These are phyloP conservation scores for Coecobrya sp. DNA, from an alignment of 2,888 invertebrate species.

Conservation along the genomic window DNA sequence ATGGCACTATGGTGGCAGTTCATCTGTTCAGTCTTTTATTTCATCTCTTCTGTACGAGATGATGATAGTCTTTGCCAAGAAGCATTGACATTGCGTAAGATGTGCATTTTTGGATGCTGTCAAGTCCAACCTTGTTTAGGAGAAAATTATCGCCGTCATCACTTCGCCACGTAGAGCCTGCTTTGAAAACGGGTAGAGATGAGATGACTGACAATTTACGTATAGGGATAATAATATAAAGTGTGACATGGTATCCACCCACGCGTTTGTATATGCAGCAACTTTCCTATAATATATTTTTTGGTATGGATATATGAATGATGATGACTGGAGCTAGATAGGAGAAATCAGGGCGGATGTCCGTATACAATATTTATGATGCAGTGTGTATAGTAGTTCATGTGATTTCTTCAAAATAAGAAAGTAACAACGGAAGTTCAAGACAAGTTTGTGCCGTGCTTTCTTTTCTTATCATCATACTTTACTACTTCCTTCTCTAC, in stretches of 20 bases:
- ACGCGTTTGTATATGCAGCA: not conserved
- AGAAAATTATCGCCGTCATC: constrained; percentile 33
- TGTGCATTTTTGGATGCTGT: not conserved
- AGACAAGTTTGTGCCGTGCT: constrained; percentile 72
- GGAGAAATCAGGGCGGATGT: constrained; percentile 67
- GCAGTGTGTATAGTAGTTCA: constrained; percentile 17
- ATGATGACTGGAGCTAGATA: constrained; percentile 49
- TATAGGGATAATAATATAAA: not conserved
- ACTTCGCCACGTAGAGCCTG: not conserved
- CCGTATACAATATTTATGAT: constrained; percentile 74
- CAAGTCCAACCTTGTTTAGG: not conserved
- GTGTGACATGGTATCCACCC: not conserved
- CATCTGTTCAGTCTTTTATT: not conserved
- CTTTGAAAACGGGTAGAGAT: not conserved
- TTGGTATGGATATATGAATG: constrained; percentile 38
- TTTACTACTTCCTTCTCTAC: constrained; percentile 68
- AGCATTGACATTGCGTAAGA: not conserved
- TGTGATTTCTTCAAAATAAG: constrained; percentile 8
- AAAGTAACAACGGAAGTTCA: constrained; percentile 60
- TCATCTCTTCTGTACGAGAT: too few relatives aligned
- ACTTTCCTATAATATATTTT: not conserved
- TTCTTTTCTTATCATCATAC: constrained; percentile 56
- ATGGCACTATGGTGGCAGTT: not conserved
- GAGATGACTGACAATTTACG: not conserved
- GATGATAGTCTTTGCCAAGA: not conserved